Conservation (phyloP, 1,140 invertebrate genomes). For the Drosophila watanabei region DNA sequence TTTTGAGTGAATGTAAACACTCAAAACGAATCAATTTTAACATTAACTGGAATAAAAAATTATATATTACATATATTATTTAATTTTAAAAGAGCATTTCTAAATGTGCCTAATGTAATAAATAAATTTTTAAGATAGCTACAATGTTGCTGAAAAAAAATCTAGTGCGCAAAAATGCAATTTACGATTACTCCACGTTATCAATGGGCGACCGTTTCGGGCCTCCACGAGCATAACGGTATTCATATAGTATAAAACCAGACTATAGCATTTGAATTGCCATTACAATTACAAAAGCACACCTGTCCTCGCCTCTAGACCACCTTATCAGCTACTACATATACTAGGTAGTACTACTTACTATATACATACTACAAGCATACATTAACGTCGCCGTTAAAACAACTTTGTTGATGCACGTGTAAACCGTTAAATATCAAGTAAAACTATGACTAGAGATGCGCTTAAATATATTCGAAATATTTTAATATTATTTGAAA, state of each 20-base stretch:
- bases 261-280: conserved; percentile 24
- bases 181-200: conserved; percentile 34
- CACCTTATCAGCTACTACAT: conserved; percentile 14
- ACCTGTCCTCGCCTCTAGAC: conserved; percentile 20
- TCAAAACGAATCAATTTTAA: neutral
- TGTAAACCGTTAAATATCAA: conserved; percentile 67
- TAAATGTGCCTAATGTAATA: neutral
- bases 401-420: conserved; percentile 67
- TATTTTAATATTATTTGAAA: neutral
- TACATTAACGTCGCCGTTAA: conserved; percentile 3
- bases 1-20: neutral
- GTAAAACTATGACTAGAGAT: conserved; percentile 17
- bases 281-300: conserved; percentile 20
- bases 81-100: neutral
- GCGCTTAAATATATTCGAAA: neutral
- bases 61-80: neutral
- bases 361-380: neutral
- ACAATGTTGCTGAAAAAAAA: conserved; percentile 36
- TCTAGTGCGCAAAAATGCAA: conserved; percentile 35
- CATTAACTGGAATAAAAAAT: neutral
- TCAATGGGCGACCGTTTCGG: conserved; percentile 31
- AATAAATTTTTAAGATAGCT: neutral
- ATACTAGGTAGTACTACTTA: conserved; percentile 4
- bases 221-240: conserved; percentile 20
- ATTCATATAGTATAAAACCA: conserved; percentile 10